Base-by-base conservation (phyloP, 2,113 vertebrate species). In the Nesogale talazaci region DNA sequence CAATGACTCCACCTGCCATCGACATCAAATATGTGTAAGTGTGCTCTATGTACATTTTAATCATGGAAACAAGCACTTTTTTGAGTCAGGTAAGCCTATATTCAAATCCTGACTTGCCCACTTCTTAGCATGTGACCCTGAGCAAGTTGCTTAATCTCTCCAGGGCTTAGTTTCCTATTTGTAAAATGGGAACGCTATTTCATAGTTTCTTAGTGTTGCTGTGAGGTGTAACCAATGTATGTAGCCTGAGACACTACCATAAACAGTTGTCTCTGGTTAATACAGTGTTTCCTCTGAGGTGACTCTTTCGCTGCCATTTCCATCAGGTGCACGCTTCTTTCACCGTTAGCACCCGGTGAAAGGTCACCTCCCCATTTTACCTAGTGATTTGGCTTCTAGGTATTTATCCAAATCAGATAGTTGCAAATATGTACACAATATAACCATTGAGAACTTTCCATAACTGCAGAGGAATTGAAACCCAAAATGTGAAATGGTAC, bases 91-190 rank as follows among this genome's bases (percentile, higher is more conserved):
- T 77, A 89, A 81, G 86, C 63, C 36, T 20, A 63, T 23, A 29
- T 72, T 86, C 61, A 86, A 77, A 82, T 91, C n/a, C 46, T 91
- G n/a, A 31, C 67, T 89, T 79, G 17, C 29, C 57, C 40, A 70
- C 16, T 75, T 65, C 57, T 85, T 80, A 42, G 42, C 42, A 46
- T 46, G 42, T 5, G 42, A 5, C 42, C 42, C 42, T 46, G 42
- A 10, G 42, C 42, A 46, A 46, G 10, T 46, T 46, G 10, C 42
- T 46, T 46, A 46, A 46, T 10, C 42, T 46, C 42, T 46, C 42
- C 10, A 10, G 42, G 42, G 42, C 10, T 46, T 46, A 10, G 14
- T 74, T 88, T 57, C 40, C 72, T 34, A 72, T 80, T 57, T 91
- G 22, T 75, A 88, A 93, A 42, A 52, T 81, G 19, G 56, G 8